phyloP scores from a whole-genome alignment of 1,140 invertebrate species.

The Euwallacea fornicatus region DNA sequence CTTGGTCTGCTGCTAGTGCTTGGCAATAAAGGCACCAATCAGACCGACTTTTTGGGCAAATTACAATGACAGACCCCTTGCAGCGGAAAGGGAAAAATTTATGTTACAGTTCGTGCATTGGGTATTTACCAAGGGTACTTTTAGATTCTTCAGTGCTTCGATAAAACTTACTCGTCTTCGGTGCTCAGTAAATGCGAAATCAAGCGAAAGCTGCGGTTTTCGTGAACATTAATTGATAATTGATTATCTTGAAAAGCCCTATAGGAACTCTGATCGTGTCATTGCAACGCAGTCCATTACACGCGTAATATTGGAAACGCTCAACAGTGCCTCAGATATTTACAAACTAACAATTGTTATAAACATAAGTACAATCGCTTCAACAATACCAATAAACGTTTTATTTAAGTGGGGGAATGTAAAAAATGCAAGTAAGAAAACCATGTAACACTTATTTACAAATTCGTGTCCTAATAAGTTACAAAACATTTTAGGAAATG shows the following conservation, averaged over 20 bases:
- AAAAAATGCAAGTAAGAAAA: constrained; percentile 33
- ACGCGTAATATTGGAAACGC: constrained; percentile 8
- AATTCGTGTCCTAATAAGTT: constrained; percentile 9
- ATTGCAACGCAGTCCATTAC: constrained; percentile 12
- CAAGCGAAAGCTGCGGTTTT: no score
- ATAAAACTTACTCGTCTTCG: no score
- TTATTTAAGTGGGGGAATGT: constrained; percentile 22
- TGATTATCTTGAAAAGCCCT: no score
- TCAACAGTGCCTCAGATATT: constrained; percentile 18
- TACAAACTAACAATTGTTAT: constrained; percentile 30
- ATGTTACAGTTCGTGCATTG: no score
- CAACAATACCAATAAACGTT: constrained; percentile 25
- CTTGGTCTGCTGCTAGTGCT: background rate
- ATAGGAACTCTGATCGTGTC: background rate
- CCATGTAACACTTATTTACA: constrained; percentile 26
- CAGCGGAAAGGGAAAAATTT: no score
- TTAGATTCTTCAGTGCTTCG: no score
- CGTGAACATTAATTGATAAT: no score
- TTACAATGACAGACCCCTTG: no score
- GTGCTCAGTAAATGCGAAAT: no score
- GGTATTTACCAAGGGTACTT: no score
- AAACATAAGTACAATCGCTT: constrained; percentile 20
- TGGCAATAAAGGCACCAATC: no score
- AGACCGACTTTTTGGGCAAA: no score
- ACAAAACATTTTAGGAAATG: background rate